Conservation (phyloP, 2,888 invertebrate genomes). For the Oscheius sp. region DNA sequence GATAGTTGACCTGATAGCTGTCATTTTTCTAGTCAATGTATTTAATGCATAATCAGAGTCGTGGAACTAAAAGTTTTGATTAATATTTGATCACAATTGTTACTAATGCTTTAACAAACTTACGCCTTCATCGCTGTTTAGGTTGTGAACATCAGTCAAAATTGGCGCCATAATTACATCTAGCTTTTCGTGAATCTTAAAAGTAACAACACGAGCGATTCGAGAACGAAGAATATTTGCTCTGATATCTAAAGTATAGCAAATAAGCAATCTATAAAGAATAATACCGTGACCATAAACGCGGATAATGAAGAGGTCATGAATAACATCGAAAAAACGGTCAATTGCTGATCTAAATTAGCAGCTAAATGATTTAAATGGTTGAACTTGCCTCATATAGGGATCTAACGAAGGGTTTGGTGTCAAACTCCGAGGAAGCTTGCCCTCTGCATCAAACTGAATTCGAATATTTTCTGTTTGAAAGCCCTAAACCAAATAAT, state of each 20-base stretch:
- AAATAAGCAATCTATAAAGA: not conserved
- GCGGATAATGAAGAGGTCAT: constrained; percentile 11
- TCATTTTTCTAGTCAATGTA: not conserved
- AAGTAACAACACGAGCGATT: constrained; percentile 1
- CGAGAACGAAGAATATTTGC: not conserved
- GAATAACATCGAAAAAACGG: constrained; percentile 12
- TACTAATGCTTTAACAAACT: not conserved
- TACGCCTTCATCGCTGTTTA: constrained; percentile 8
- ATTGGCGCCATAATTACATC: not conserved
- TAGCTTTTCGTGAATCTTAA: not conserved
- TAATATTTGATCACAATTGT: too few species aligned
- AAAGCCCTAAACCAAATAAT: not conserved
- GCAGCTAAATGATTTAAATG: not conserved
- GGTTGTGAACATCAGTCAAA: not conserved
- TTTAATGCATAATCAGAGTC: constrained; percentile 16
- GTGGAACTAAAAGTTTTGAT: constrained; percentile 9
- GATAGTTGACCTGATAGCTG: not conserved
- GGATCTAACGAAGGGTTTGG: constrained; percentile 23
- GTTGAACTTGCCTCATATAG: not conserved
- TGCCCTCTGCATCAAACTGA: not conserved
- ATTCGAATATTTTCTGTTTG: constrained; percentile 26
- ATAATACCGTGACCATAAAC: constrained; percentile 12
- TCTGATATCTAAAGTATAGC: constrained; percentile 3
- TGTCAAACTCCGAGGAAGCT: not conserved
- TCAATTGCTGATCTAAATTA: constrained; percentile 16